These are phyloP conservation scores for Hydra vulgaris DNA, from an alignment of 30 jellyfish, hydroid and myxozoan species.

Conservation along the genomic window DNA sequence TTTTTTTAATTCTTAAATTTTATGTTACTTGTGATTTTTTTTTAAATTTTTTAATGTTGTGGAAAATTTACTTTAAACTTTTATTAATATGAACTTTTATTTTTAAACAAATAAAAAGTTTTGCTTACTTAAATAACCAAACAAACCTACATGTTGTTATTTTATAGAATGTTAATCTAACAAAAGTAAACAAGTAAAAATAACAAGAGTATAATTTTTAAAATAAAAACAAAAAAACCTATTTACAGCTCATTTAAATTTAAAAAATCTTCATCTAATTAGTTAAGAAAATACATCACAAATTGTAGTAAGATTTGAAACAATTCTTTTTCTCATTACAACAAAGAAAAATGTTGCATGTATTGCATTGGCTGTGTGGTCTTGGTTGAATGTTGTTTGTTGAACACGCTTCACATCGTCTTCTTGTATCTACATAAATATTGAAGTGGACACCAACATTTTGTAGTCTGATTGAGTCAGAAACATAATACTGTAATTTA, in stretches of 20 bases:
- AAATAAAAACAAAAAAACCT: not conserved
- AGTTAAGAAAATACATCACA: not conserved
- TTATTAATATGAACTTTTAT: slow-evolving; percentile 1
- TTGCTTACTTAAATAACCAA: not conserved
- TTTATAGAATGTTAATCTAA: not conserved
- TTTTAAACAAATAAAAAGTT: not conserved
- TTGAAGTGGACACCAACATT: slow-evolving; percentile 50
- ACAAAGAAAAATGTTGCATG: slow-evolving; percentile 49
- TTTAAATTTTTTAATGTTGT: not conserved
- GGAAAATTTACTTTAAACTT: not conserved
- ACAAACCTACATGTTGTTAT: not conserved
- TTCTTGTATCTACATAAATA: slow-evolving; percentile 32
- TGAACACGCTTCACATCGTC: slow-evolving; percentile 60
- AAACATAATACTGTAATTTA: slow-evolving; percentile 39
- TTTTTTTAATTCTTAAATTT: too few relatives aligned
- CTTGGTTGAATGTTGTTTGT: slow-evolving; percentile 35
- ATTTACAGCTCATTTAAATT: not conserved
- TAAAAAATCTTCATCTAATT: not conserved
- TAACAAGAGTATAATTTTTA: not conserved
- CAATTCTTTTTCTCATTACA: slow-evolving; percentile 50
- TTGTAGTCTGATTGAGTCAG: slow-evolving; percentile 40
- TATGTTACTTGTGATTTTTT: not conserved
- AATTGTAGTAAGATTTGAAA: slow-evolving; percentile 20
- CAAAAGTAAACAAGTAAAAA: not conserved
- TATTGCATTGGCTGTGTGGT: slow-evolving; percentile 49